A percentile compares a stretch with the other conserved stretches of the same genome.
Evolutionary conservation across 2,888 invertebrate genomes (phyloP).

Genomic region (Mimumesa dahlbomi): DNA sequence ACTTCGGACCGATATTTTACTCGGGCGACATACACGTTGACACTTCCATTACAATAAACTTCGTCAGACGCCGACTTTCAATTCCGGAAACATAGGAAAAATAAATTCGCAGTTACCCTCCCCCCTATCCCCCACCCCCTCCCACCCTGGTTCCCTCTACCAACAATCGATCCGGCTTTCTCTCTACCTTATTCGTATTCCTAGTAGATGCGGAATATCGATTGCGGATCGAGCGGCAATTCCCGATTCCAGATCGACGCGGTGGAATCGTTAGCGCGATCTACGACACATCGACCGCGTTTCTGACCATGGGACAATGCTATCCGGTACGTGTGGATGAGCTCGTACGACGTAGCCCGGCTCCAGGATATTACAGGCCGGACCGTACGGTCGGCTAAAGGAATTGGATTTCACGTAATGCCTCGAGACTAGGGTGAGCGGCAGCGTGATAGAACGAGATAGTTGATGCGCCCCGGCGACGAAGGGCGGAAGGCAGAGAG

Average conservation of each 20-base stretch:
- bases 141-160: no score
- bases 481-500: constrained; percentile 48
- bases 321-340: constrained; percentile 43
- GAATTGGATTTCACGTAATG: constrained; percentile 67
- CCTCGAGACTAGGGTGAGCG: constrained; percentile 38
- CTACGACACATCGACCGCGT: constrained; percentile 28
- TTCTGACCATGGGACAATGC: constrained; percentile 25
- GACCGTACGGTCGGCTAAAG: constrained; percentile 57
- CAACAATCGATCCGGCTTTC: no score
- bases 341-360: constrained; percentile 36
- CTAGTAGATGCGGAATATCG: background rate
- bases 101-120: constrained; percentile 18
- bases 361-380: constrained; percentile 55
- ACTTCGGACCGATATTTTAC: no score
- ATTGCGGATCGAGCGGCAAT: constrained; percentile 9
- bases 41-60: constrained; percentile 6
- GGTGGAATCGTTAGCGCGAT: constrained; percentile 38
- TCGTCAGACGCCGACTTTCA: background rate
- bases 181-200: no score
- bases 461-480: constrained; percentile 20
- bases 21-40: background rate
- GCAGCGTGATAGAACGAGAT: constrained; percentile 43
- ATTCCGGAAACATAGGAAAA: constrained; percentile 8
- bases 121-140: background rate
- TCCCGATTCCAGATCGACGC: constrained; percentile 14